phyloP scores from a whole-genome alignment of 1,140 invertebrate species.

The Planococcus citri region DNA sequence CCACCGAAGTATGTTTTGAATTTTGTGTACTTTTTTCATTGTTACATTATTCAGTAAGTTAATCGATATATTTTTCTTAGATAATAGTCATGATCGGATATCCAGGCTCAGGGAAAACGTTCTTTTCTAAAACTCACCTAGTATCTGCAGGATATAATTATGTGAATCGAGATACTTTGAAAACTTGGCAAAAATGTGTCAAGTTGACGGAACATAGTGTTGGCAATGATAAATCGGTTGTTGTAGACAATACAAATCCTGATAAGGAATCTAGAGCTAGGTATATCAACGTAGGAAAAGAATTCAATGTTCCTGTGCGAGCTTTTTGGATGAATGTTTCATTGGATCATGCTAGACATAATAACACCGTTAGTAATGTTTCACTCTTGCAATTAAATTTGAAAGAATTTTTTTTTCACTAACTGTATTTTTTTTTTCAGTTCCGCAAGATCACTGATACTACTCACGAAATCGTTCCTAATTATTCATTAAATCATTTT shows the following conservation, averaged over 20 bases:
- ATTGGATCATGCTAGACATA: constrained; percentile 65
- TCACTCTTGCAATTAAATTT: constrained; percentile 20
- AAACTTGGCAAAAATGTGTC: constrained; percentile 71
- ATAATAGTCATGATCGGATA: constrained; percentile 68
- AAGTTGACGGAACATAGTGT: constrained; percentile 42
- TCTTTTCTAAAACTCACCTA: constrained; percentile 54
- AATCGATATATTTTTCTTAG: constrained; percentile 32
- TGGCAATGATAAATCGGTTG: constrained; percentile 49
- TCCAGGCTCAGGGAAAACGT: constrained; percentile 80
- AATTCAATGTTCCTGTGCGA: constrained; percentile 50
- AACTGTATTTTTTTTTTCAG: too few relatives aligned
- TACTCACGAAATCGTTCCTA: not conserved
- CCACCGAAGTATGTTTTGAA: not conserved
- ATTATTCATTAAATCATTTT: constrained; percentile 4
- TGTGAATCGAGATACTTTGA: constrained; percentile 70
- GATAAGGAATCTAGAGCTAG: constrained; percentile 59
- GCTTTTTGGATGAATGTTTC: constrained; percentile 67
- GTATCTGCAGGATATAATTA: constrained; percentile 53
- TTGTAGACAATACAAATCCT: constrained; percentile 88
- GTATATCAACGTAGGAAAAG: constrained; percentile 57
- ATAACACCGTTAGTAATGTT: constrained; percentile 53
- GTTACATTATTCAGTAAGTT: not conserved
- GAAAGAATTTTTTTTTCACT: not conserved
- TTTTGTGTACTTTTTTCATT: too few relatives aligned
- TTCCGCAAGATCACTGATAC: not conserved